Conservation (phyloP, 1,140 invertebrate species). For the Parasteatoda tepidariorum region DNA sequence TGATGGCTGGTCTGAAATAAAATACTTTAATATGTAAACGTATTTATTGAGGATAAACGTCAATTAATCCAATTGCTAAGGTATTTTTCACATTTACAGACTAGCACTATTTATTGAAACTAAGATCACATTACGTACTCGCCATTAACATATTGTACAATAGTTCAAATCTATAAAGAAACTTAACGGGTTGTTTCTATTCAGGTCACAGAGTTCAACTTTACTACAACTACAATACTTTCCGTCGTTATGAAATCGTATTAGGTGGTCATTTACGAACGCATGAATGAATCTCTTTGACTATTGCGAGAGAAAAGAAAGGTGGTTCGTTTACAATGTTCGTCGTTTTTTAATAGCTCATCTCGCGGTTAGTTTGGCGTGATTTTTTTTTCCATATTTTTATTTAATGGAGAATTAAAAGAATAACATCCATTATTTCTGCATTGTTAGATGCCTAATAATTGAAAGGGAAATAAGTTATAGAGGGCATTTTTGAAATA, state of each 20-base stretch:
- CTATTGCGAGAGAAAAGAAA: neutral
- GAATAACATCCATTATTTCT: constrained; percentile 12
- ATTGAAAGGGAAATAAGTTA: constrained; percentile 32
- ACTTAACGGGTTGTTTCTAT: neutral
- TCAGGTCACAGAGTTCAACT: constrained; percentile 15
- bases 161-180: neutral
- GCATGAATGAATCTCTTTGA: constrained; percentile 20
- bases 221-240: constrained; percentile 7
- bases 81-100: no score
- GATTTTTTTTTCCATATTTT: neutral
- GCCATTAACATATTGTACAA: no score
- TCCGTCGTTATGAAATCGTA: constrained; percentile 4
- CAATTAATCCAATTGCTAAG: no score
- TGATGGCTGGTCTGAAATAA: no score
- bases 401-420: constrained; percentile 8
- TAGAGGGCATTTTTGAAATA: constrained; percentile 3
- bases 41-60: no score
- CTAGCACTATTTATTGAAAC: no score
- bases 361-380: neutral
- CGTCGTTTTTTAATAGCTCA: constrained; percentile 16
- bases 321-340: constrained; percentile 8
- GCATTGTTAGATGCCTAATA: neutral
- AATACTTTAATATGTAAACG: no score
- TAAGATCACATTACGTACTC: no score
- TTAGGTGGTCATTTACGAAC: constrained; percentile 10